Base-by-base conservation (phyloP, 2,888 invertebrate species). In the Drosophila hamatofila region DNA sequence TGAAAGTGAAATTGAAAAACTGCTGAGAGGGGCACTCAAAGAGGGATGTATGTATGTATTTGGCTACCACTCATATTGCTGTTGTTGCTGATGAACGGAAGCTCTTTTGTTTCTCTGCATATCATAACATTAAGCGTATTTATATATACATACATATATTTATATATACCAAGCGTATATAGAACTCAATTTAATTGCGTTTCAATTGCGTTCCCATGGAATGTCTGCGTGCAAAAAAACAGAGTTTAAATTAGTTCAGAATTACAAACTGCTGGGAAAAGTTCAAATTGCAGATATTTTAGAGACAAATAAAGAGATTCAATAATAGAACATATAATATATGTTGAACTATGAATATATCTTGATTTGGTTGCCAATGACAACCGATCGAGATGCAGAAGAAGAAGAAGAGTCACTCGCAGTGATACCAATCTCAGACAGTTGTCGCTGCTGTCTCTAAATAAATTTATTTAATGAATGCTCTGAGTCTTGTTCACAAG, bases 1-100 rank as follows among this genome's bases (percentile, higher is more conserved):
- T 88, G 88, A 88, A 88, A 83, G 88, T 80, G 73, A 83, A 83
- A 78, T 71, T 49, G 18, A 49, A 30, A 18, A 18, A 30, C 49
- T 7, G 12, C 49, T n/a, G 49, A 49, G 49, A 25, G 49, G 49
- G 68, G 21, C 2, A 23, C 6, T 27, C 42, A 3, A 46, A 4
- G 27, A 37, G 62, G 27, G 49, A 14, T 6, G 2, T 8, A 30
- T 23, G 8, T 8, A 30, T 23, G 3, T 7, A 12, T 12, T 14
- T 33, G 42, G 27, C 18, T 48, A 23, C 33, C 55, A 42, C 18
- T 39, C 58, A 65, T n/a, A 60, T 16, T 39, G 44, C 48, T 30
- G 25, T 14, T 37, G 35, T 23, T 52, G 37, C 11, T 41, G 5
- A 25, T 52, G 25, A 35, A 67, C 85, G 85, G 85, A 87, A 86